These are phyloP conservation scores for Agrotis exclamationis DNA, from an alignment of 2,888 invertebrate genomes.

Conservation along the genomic window DNA sequence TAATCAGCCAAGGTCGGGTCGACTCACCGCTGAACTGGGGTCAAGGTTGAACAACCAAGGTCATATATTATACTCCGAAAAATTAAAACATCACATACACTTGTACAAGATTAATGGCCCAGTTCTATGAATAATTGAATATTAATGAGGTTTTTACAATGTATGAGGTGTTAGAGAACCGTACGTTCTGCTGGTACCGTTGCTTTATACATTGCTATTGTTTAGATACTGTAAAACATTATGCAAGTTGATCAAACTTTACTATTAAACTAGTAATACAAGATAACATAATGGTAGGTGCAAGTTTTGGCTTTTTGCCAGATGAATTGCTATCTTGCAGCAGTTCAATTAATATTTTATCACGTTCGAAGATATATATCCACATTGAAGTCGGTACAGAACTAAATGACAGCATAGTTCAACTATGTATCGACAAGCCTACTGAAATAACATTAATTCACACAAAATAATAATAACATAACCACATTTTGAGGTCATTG, in stretches of 20 bases:
- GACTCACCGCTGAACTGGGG: conserved; percentile 21
- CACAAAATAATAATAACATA: conserved; percentile 25
- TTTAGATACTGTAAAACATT: too few species aligned
- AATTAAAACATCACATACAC: conserved; percentile 38
- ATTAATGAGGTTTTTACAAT: conserved; percentile 31
- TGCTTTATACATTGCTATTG: not conserved
- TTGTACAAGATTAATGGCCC: conserved; percentile 31
- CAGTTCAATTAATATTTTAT: not conserved
- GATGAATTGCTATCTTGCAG: not conserved
- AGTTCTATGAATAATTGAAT: conserved; percentile 36
- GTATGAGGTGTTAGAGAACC: not conserved
- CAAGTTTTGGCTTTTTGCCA: not conserved
- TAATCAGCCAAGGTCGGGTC: conserved; percentile 35
- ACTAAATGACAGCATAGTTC: not conserved
- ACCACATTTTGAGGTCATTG: conserved; percentile 49
- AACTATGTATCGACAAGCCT: not conserved
- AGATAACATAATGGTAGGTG: not conserved
- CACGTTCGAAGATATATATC: not conserved
- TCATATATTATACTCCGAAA: conserved; percentile 18
- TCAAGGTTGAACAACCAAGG: conserved; percentile 37
- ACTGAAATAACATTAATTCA: conserved; percentile 26
- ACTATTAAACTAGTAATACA: too few species aligned
- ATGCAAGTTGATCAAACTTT: too few species aligned
- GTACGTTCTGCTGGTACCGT: not conserved
- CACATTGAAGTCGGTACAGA: not conserved